These are phyloP conservation scores for Tetramorium simillimum DNA, from an alignment of 1,140 invertebrate species.

Conservation along the genomic window DNA sequence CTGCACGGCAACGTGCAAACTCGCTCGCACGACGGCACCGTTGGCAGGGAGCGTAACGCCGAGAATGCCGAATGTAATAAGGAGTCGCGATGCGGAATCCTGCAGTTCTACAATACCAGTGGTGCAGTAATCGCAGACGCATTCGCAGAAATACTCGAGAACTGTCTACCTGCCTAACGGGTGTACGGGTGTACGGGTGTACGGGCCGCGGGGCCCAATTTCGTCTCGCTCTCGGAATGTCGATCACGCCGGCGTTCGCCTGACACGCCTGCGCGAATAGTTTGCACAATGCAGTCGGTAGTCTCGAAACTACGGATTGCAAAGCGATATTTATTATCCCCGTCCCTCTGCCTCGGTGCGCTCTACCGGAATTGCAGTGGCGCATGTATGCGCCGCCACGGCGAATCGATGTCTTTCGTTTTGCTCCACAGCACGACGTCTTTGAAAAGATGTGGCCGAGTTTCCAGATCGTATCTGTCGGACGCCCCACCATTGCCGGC, in stretches of 20 bases:
- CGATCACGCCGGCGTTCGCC: background rate
- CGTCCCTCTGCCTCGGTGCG: constrained; percentile 17
- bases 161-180: background rate
- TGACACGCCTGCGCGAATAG: constrained; percentile 43
- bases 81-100: background rate
- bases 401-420: constrained; percentile 54
- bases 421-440: constrained; percentile 21
- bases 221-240: constrained; percentile 8
- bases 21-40: background rate
- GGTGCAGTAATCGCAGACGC: background rate
- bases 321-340: constrained; percentile 68
- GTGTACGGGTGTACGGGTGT: background rate
- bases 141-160: background rate
- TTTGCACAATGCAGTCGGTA: constrained; percentile 33
- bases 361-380: constrained; percentile 52
- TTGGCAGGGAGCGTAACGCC: background rate
- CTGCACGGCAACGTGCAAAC: background rate
- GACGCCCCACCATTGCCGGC: constrained; percentile 27
- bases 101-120: background rate
- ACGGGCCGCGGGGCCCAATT: background rate
- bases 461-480: constrained; percentile 39
- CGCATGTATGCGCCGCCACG: constrained; percentile 2
- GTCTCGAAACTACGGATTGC: constrained; percentile 47
- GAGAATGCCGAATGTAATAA: constrained; percentile 16
- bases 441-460: constrained; percentile 50